A percentile compares a stretch with the other conserved stretches of the same genome.
Conservation (phyloP, 2,888 invertebrate genomes). For the Pseudococcus longispinus region DNA sequence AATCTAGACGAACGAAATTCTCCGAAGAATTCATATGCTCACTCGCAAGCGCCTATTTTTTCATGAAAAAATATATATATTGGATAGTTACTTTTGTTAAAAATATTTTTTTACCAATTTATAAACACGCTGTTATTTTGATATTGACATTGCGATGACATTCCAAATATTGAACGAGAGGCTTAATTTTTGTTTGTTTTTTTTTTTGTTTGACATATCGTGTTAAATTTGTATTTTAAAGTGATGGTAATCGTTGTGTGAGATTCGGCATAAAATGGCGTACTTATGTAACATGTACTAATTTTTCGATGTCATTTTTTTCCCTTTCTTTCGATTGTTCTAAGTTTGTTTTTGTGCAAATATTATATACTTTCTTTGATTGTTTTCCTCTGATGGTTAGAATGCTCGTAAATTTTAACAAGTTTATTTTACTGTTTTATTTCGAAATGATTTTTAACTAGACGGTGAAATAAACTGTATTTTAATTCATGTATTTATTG, state of each 20-base stretch:
- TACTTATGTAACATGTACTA: neutral
- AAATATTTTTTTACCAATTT: conserved; percentile 25
- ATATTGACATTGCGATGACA: conserved; percentile 34
- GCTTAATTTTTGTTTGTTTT: neutral
- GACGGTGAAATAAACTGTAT: conserved; percentile 1
- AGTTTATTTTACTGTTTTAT: neutral
- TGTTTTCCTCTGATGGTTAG: neutral
- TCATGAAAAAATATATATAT: neutral
- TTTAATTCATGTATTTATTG: conserved; percentile 5
- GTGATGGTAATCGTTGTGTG: conserved; percentile 15
- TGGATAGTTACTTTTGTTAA: neutral
- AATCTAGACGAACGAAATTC: neutral
- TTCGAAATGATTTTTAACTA: neutral
- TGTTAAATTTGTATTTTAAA: conserved; percentile 25
- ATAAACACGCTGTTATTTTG: conserved; percentile 32
- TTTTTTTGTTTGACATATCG: conserved; percentile 15
- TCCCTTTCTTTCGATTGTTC: neutral
- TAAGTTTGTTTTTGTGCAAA: neutral
- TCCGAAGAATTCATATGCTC: neutral
- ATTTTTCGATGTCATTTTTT: conserved; percentile 19
- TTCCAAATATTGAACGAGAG: conserved; percentile 2
- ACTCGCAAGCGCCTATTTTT: neutral
- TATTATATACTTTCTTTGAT: neutral
- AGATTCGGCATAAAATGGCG: neutral
- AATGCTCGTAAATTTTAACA: conserved; percentile 33